Conservation (phyloP, 53 echinoderm and acorn worm genomes). For the Patiria pectinifera region DNA sequence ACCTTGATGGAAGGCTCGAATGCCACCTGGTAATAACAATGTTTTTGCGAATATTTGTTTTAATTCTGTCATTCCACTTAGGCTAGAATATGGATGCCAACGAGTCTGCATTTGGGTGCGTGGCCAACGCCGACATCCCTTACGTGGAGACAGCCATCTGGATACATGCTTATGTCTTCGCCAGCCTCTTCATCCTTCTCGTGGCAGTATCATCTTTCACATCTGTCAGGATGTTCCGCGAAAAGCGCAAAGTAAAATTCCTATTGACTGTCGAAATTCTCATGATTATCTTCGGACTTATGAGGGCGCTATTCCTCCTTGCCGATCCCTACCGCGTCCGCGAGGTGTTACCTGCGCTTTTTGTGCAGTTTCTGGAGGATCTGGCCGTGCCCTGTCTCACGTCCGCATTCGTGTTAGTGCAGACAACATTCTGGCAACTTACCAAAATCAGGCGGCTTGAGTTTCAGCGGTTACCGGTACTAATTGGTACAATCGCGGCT, state of each 20-base stretch:
- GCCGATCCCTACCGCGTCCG: constrained; percentile 71
- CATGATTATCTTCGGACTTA: constrained; percentile 52
- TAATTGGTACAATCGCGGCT: constrained; percentile 43
- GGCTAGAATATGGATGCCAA: constrained; percentile 16
- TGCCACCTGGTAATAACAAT: no score
- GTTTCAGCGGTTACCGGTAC: constrained; percentile 48
- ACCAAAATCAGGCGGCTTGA: constrained; percentile 31
- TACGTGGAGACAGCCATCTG: neutral
- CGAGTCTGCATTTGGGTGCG: neutral
- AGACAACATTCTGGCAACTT: constrained; percentile 67
- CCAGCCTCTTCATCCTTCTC: constrained; percentile 19
- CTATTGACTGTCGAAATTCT: constrained; percentile 65
- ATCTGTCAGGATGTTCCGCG: neutral
- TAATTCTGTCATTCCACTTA: neutral
- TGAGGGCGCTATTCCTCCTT: constrained; percentile 59
- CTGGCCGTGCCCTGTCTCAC: constrained; percentile 77
- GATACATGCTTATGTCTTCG: constrained; percentile 50
- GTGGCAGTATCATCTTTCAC: neutral
- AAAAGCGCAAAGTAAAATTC: constrained; percentile 19
- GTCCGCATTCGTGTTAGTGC: constrained; percentile 73
- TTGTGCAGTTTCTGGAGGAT: constrained; percentile 56
- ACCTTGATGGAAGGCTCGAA: no score
- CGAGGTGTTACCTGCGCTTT: constrained; percentile 12
- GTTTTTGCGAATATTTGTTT: neutral
- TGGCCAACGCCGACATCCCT: neutral